Conservation (phyloP, 2,888 invertebrate species). For the Dolichomitus sp. region DNA sequence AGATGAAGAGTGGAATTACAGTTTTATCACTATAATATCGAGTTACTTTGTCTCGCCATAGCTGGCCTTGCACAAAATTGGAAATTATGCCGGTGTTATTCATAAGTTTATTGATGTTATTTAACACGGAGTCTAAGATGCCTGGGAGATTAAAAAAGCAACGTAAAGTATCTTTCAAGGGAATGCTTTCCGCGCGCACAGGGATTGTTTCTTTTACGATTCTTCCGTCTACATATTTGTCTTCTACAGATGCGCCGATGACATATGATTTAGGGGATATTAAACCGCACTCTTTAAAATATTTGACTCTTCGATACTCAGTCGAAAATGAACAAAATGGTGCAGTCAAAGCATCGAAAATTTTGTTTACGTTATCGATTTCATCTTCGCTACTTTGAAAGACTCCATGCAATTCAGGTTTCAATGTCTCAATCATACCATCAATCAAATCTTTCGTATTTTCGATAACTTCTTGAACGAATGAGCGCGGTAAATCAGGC, state of each 20-base stretch:
- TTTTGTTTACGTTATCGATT: not conserved
- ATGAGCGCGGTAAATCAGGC: slow-evolving; percentile 22
- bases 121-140: not conserved
- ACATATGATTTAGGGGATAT: slow-evolving; percentile 5
- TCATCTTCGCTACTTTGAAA: slow-evolving; percentile 4
- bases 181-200: slow-evolving; percentile 5
- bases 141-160: slow-evolving; percentile 21
- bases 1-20: not conserved
- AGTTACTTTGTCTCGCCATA: not conserved
- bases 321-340: slow-evolving; percentile 12
- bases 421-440: slow-evolving; percentile 13
- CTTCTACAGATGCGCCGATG: not conserved
- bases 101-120: slow-evolving; percentile 2
- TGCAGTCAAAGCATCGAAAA: slow-evolving; percentile 4
- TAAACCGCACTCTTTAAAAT: slow-evolving; percentile 8
- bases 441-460: slow-evolving; percentile 32
- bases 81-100: not conserved
- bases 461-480: slow-evolving; percentile 21
- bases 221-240: slow-evolving; percentile 22
- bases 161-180: slow-evolving; percentile 13
- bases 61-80: not conserved
- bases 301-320: not conserved
- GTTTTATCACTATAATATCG: not conserved
- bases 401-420: slow-evolving; percentile 12
- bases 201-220: not conserved